Conservation (phyloP, 2,888 invertebrate species). For the Athetis lepigone region DNA sequence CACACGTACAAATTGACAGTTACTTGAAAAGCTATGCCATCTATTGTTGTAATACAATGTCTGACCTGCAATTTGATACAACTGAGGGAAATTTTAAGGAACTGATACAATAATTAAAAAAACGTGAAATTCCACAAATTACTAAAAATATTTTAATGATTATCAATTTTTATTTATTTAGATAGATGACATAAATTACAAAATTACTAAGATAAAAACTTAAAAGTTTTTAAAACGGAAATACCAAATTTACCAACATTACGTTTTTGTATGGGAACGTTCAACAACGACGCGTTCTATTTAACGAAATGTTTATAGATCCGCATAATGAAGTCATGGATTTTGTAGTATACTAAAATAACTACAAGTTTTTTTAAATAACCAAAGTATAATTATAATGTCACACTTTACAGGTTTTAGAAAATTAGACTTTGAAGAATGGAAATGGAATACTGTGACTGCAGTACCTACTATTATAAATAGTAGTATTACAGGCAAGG, state of each 20-base stretch:
- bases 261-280: slow-evolving; percentile 10
- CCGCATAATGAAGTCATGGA: not conserved
- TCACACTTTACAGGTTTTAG: no score
- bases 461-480: no score
- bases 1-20: slow-evolving; percentile 66
- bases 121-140: not conserved
- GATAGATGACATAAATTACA: not conserved
- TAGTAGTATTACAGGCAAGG: no score
- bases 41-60: slow-evolving; percentile 17
- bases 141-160: not conserved
- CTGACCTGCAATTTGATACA: slow-evolving; percentile 26
- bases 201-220: accelerated
- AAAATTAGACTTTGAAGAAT: no score
- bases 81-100: slow-evolving; percentile 10
- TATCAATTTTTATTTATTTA: not conserved
- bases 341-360: no score
- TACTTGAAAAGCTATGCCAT: slow-evolving; percentile 36
- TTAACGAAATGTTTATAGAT: not conserved
- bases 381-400: no score
- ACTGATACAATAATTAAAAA: not conserved
- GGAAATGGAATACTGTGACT: no score
- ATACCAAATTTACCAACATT: slow-evolving; percentile 22
- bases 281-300: slow-evolving; percentile 22
- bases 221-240: slow-evolving; percentile 26
- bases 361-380: no score